Conservation (phyloP, 2,797 vertebrate species). For the Phalloptychus januarius region DNA sequence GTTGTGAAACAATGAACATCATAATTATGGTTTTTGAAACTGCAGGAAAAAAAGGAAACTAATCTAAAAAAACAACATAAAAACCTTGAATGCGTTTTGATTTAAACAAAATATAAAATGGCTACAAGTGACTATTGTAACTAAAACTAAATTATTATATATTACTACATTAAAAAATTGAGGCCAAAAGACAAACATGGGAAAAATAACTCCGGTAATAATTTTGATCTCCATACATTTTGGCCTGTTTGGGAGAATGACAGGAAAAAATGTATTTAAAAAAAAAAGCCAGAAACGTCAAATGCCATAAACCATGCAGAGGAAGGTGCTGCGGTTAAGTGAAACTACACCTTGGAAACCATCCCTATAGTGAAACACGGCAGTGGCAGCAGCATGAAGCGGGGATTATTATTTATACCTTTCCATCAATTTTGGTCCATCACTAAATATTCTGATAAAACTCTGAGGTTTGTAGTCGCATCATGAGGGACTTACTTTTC, state of each 20-base stretch:
- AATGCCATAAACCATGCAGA: background rate
- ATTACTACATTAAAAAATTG: background rate
- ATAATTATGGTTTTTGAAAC: background rate
- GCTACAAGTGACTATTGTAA: background rate
- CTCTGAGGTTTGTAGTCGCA: background rate
- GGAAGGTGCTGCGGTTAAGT: background rate
- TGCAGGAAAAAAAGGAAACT: background rate
- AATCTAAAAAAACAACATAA: background rate
- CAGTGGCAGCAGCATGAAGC: background rate
- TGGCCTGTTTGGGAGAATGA: background rate
- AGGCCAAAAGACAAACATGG: background rate
- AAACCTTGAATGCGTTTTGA: background rate
- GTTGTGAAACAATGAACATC: background rate
- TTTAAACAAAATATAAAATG: background rate
- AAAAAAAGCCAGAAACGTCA: background rate
- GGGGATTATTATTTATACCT: background rate
- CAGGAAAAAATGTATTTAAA: background rate
- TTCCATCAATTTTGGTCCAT: background rate
- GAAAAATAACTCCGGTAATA: background rate
- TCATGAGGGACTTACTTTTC: background rate
- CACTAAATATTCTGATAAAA: background rate
- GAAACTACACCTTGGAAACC: background rate
- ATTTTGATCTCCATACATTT: background rate
- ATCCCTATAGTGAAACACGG: background rate
- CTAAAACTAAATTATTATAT: background rate